Base-by-base conservation (phyloP, 2,113 vertebrate genomes). In the Nanorana parkeri region DNA sequence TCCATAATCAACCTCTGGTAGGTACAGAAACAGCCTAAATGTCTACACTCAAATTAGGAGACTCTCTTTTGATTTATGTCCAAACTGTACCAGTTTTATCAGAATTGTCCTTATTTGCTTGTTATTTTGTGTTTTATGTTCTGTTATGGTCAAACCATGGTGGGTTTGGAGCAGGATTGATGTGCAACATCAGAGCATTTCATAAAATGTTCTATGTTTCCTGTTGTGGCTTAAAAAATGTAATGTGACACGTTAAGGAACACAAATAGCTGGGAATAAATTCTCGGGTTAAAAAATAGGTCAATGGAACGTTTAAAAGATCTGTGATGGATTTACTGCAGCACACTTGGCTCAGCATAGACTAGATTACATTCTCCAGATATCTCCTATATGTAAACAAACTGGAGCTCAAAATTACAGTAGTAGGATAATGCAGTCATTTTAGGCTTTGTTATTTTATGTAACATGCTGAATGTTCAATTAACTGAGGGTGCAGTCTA, bases 361-460 rank as follows among this genome's bases (percentile, higher is more conserved):
- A 54, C 51, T 21, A 78, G 63, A 58, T 60, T 80, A 80, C 78
- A 80, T 80, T 80, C 32, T 64, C 67, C 78, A 80, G 78, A 71
- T 80, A 71, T 63, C 23, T 26, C 69, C 71, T 68, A 51, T 80
- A 47, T 80, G 24, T 63, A 80, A 69, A 80, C 56, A 80, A 67
- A 55, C 64, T 3, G 13, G 56, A 64, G 29, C 24, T 64, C 56
- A 65, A 47, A 64, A 77, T 64, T 64, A 77, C 74, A 77, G 74
- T 64, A 77, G 58, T 64, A 19, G 60, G 60, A 77, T 64, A 51
- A 64, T 51, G 73, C 13, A 47, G 36, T 74, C 28, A 75, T 75
- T 75, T 75, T 21, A 41, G 41, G 41, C 51, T 60, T 63, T 21
- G 36, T 47, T 47, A 10, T 63, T 63, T 41, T 76, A 19, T 19